Evolutionary conservation across 2,113 vertebrate species (phyloP), one percentile per base, ranked within the genome.

Genomic region (Syngnathus typhle): DNA sequence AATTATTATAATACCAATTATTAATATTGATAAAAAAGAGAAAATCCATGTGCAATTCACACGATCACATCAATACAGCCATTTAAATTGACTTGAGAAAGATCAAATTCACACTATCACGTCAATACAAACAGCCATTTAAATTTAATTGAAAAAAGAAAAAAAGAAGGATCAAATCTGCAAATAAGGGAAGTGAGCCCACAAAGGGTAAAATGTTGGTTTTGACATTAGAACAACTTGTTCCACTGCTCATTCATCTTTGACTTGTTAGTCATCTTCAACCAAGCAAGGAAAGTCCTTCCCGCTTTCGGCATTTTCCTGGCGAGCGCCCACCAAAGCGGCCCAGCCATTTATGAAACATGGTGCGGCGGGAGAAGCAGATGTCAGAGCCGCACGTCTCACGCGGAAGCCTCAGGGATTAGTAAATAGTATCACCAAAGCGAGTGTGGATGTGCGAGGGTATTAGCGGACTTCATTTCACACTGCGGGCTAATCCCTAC

Each of bases 401-500:
- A 32, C 27, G 27, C 60, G 72, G 65, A 72, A 79, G 84, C 77
- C 27, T 59, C 65, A 51, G 76, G 82, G 84, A 87, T 86, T 87
- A 87, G 64, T 71, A 75, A 32, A 77, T 85, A 84, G 83, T 36
- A 12, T 13, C 27, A 58, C 27, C 55, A 15, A 56, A 60, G 46
- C 3, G 7, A 70, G 68, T 64, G 49, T 49, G 71, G 47, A 37
- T 70, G 60, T 18, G 72, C 39, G 72, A 64, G 64, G 64, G 71
- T 49, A 73, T 84, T 83, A 85, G 84, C 80, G 83, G 79, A 85
- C 79, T 76, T 84, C 81, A 83, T 82, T 76, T 84, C 83, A 83
- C 83, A 83, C 83, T 78, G 74, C 58, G 69, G 82, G 73, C 27
- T 88, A 85, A 87, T 85, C 84, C 76, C 56, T 76, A 38, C 6